Evolutionary conservation across 2,797 vertebrate species (phyloP), one percentile per base, ranked within the genome.

Genomic region (Lophius americanus): DNA sequence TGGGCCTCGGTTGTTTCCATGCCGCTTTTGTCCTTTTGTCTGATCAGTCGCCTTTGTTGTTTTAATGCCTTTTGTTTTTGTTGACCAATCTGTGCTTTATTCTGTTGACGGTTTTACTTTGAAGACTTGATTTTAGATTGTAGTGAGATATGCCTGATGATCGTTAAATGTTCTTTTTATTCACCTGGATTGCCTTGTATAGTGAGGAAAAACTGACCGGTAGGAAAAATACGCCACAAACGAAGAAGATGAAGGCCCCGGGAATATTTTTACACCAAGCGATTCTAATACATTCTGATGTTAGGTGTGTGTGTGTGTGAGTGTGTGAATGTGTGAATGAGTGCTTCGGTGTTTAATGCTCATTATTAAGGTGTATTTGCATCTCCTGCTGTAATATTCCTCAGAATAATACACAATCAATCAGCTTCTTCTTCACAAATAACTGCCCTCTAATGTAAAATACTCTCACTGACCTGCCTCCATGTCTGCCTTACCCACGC

Each of bases 121-220:
- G 23, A 51, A 61, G 56, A 41, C 46, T 64, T 79, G 8, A 61
- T 60, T 79, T 79, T 57, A 11, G 32, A 41, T 56, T 82, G 70
- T 48, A 42, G 42, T 78, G 62, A 57, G 58, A 52, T 53, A 60
- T 78, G 67, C 68, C 60, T 69, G 60, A 75, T 42, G 10, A 63
- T 68, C 32, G 70, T 46, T n/a, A 48, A 61, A 50, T 75, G 7
- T 51, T 56, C 23, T 61, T 78, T 84, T 78, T 13, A 78, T 81
- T 90, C 88, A 91, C 90, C 86, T 82, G 73, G 77, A 84, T 74
- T 91, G 91, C 92, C 91, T 93, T 93, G 78, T 56, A 73, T 66
- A 44, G 53, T 57, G 63, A 82, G 65, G 46, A 57, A 51, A 68
- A 48, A 54, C 7, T 41, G 62, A 61, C 23, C 23, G 41, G 49